phyloP scores from a whole-genome alignment of 2,797 vertebrate species.

The Silurus lanzhouensis region DNA sequence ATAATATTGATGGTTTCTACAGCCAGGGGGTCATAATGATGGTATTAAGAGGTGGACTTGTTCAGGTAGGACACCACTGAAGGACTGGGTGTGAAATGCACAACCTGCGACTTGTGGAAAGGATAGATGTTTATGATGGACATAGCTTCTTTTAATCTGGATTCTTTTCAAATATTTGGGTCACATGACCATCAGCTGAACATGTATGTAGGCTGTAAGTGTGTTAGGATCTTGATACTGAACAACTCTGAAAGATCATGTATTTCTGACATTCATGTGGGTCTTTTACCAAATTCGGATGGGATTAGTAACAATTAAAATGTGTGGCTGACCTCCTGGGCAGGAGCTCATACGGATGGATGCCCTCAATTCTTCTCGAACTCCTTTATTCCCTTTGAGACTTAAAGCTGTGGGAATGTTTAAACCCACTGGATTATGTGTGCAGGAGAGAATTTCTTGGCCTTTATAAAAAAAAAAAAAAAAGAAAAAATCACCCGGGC shows the following conservation, averaged over 20 bases:
- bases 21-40: too few species aligned
- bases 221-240: neutral
- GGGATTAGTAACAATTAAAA: neutral
- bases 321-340: too few species aligned
- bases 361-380: slow-evolving; percentile 1
- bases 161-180: neutral
- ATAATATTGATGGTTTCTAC: too few species aligned
- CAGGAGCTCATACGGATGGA: slow-evolving; percentile 9
- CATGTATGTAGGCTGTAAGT: neutral
- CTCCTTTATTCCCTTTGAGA: slow-evolving; percentile 12
- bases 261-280: neutral
- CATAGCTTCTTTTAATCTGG: too few species aligned
- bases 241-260: neutral
- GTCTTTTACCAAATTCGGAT: neutral
- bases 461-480: too few species aligned
- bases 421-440: slow-evolving; percentile 2
- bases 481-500: too few species aligned
- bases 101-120: too few species aligned
- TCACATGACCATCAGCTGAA: neutral
- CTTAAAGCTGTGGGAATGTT: neutral
- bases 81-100: too few species aligned
- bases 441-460: neutral
- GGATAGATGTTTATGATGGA: too few species aligned
- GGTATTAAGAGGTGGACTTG: too few species aligned
- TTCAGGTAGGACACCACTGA: too few species aligned